A percentile compares a stretch with the other conserved stretches of the same genome.
phyloP scores from a whole-genome alignment of 1,140 invertebrate species.

The Aleiodes sp. region DNA sequence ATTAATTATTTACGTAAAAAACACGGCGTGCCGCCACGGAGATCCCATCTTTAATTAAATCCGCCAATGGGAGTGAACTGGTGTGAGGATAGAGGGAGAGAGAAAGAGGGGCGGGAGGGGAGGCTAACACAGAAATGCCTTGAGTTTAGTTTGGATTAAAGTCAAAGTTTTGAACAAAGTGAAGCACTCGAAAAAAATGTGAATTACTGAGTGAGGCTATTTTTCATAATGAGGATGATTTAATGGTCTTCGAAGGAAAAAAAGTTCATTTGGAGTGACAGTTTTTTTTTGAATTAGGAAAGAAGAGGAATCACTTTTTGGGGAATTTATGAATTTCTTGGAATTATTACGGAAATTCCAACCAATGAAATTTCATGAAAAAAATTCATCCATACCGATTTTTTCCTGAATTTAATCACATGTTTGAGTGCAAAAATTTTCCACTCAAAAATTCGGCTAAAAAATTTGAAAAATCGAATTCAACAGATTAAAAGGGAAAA shows the following conservation, averaged over 20 bases:
- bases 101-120: not conserved
- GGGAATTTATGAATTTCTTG: no score
- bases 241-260: no score
- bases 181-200: not conserved
- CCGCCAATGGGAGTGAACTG: conserved; percentile 38
- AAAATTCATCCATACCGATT: no score
- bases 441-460: no score
- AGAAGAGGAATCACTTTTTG: no score
- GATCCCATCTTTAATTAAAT: conserved; percentile 54
- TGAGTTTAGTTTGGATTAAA: conserved; percentile 22
- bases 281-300: no score
- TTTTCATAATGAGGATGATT: no score
- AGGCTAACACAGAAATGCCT: not conserved
- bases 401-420: no score
- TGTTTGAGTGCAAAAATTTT: not conserved
- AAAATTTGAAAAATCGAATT: not conserved
- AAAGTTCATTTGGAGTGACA: no score
- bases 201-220: not conserved
- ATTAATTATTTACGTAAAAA: conserved; percentile 54
- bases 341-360: no score
- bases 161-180: conserved; percentile 5
- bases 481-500: no score
- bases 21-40: conserved; percentile 47
- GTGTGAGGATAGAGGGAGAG: not conserved
- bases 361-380: no score